These are phyloP conservation scores for Saguinus midas DNA, from an alignment of 2,113 vertebrate genomes.

Conservation along the genomic window DNA sequence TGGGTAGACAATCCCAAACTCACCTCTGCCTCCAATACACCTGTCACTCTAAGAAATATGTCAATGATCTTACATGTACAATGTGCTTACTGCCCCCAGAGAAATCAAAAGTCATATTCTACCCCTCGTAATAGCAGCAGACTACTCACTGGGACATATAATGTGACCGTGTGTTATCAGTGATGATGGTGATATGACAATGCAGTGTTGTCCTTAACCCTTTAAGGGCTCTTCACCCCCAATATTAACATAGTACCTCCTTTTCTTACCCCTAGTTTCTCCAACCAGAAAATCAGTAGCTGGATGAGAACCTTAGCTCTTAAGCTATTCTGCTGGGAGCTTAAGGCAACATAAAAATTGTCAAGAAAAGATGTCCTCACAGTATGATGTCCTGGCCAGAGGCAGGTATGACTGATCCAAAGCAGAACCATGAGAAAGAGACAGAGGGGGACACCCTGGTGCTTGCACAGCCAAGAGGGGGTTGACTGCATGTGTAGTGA, in stretches of 20 bases:
- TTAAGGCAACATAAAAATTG: not conserved
- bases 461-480: not conserved
- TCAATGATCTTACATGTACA: not conserved
- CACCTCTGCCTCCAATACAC: not conserved
- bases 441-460: not conserved
- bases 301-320: not conserved
- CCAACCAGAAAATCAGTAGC: not conserved
- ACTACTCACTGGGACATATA: not conserved
- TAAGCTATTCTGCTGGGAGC: not conserved
- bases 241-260: not conserved
- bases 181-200: not conserved
- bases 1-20: constrained; percentile 29
- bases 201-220: not conserved
- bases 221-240: not conserved
- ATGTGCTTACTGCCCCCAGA: not conserved
- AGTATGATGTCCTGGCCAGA: not conserved
- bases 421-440: not conserved
- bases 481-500: not conserved
- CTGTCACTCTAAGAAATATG: not conserved
- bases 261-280: not conserved
- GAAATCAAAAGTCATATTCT: not conserved
- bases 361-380: not conserved
- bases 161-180: not conserved
- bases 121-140: not conserved
- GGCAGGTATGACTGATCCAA: not conserved